Evolutionary conservation across 1,140 invertebrate species (phyloP).

Genomic region (Galendromus occidentalis): DNA sequence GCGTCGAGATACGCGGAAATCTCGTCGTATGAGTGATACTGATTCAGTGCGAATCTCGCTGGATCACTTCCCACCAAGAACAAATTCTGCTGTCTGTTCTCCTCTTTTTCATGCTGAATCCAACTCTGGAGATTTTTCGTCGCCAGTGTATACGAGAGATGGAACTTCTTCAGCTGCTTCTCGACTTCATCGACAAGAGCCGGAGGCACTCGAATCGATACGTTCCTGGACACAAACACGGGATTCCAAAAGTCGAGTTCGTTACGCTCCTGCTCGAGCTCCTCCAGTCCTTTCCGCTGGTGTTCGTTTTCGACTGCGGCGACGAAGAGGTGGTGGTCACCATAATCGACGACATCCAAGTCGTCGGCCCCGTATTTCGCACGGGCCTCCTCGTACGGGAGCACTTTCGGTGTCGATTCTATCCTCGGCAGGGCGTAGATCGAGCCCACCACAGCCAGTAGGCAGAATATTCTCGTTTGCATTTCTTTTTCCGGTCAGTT

Average conservation of each 20-base stretch:
- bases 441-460: too few relatives aligned
- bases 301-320: background rate
- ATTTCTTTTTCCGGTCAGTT: too few relatives aligned
- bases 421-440: background rate
- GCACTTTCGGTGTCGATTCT: background rate
- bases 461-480: too few relatives aligned
- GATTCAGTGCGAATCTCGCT: constrained; percentile 15
- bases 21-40: constrained; percentile 23
- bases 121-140: constrained; percentile 12
- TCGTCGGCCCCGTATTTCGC: background rate
- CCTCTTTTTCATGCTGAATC: constrained; percentile 16
- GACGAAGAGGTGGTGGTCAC: background rate
- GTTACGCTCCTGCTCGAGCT: background rate
- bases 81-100: constrained; percentile 15
- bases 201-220: background rate
- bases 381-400: background rate
- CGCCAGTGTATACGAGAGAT: background rate
- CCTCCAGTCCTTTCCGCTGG: background rate
- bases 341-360: background rate
- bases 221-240: constrained; percentile 1
- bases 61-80: constrained; percentile 12
- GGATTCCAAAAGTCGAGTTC: constrained; percentile 1
- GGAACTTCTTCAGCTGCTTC: background rate
- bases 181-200: background rate
- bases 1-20: constrained; percentile 30